Percentiles rank a stretch among this genome's conserved stretches.
phyloP scores from a whole-genome alignment of 2,888 invertebrate species.

The Lasioglossum zephyrum region DNA sequence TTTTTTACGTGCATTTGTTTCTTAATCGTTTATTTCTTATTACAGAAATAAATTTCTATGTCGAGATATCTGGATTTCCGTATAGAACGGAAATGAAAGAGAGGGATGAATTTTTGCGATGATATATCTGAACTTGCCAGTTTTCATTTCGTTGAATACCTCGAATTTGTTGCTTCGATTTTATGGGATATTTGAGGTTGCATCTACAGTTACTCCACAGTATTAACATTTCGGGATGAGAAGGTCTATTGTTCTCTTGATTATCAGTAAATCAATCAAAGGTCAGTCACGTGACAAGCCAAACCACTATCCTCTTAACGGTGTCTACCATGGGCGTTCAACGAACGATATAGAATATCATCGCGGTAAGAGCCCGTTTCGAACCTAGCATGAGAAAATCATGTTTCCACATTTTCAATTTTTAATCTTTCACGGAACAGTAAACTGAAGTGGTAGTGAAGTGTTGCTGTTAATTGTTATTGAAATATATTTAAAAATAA shows the following conservation, averaged over 20 bases:
- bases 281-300: neutral
- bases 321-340: constrained; percentile 5
- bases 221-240: neutral
- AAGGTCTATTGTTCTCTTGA: neutral
- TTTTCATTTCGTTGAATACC: neutral
- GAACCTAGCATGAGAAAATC: neutral
- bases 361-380: neutral
- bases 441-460: neutral
- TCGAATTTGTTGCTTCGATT: neutral
- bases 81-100: neutral
- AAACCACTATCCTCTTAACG: neutral
- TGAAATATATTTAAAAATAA: neutral
- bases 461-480: neutral
- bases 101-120: neutral
- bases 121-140: neutral
- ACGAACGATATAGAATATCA: neutral
- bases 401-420: neutral
- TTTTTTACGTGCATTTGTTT: neutral
- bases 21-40: neutral
- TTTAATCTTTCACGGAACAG: neutral
- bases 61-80: neutral
- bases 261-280: constrained; percentile 2
- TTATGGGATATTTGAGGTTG: neutral
- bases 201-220: neutral
- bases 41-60: neutral